Conservation (phyloP, 2,888 invertebrate species). For the Zhengitettix transpicula region DNA sequence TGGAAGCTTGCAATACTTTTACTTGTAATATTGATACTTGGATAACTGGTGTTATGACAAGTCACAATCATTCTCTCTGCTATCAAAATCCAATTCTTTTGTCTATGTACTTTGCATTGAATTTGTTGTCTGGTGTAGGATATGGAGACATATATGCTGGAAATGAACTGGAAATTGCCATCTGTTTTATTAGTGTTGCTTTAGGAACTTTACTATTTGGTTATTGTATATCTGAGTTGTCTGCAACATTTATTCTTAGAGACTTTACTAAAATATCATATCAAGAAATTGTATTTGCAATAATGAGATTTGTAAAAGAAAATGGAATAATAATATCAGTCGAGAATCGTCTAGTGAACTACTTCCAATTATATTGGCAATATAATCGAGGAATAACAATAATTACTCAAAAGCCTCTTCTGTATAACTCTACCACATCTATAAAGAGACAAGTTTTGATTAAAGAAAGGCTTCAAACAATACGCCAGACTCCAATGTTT, state of each 20-base stretch:
- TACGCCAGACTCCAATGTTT: slow-evolving; percentile 28
- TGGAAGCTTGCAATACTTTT: background rate
- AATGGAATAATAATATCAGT: background rate
- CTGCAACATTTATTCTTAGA: background rate
- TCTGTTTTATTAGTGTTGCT: background rate
- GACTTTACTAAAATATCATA: background rate
- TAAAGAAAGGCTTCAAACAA: slow-evolving; percentile 29
- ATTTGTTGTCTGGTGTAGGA: background rate
- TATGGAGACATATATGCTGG: background rate
- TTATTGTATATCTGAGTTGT: background rate
- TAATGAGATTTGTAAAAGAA: background rate
- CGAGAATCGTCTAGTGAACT: background rate
- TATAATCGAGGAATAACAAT: background rate
- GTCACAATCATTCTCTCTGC: background rate
- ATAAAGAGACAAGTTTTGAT: slow-evolving; percentile 23
- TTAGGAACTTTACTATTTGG: background rate
- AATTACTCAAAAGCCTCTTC: background rate
- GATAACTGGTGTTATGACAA: too few relatives aligned
- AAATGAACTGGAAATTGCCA: background rate
- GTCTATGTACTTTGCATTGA: background rate
- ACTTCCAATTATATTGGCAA: background rate
- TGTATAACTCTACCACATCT: background rate
- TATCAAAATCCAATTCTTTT: background rate
- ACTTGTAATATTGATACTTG: too few relatives aligned
- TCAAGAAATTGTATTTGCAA: background rate